phyloP scores from a whole-genome alignment of 2,888 invertebrate species.

The Arrhopalites spinosus region DNA sequence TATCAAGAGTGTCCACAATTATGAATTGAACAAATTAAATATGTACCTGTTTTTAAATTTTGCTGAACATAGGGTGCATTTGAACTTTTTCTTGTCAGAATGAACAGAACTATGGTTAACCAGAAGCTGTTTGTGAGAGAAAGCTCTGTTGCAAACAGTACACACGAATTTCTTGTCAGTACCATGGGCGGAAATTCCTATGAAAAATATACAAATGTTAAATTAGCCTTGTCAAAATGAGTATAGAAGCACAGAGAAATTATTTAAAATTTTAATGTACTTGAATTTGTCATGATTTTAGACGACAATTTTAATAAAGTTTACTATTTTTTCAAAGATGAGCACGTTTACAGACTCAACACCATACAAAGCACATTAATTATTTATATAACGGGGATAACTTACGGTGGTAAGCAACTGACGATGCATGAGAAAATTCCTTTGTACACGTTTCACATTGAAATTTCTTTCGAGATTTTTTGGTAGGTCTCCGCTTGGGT shows the following conservation, averaged over 20 bases:
- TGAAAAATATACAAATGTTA: no score
- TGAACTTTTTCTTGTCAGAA: conserved; percentile 69
- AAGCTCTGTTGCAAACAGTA: conserved; percentile 74
- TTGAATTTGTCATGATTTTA: no score
- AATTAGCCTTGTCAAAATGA: no score
- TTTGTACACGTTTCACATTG: conserved; percentile 72
- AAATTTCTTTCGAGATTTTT: conserved; percentile 10
- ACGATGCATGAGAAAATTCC: conserved; percentile 72
- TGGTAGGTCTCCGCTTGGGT: neutral
- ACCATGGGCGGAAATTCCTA: conserved; percentile 1
- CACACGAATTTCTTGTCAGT: conserved; percentile 60
- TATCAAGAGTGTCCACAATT: no score
- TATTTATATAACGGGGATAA: no score
- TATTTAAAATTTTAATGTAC: no score
- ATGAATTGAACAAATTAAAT: no score
- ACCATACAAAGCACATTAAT: no score
- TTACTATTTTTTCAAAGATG: no score
- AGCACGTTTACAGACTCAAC: no score
- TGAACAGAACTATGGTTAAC: conserved; percentile 80
- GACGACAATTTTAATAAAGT: no score
- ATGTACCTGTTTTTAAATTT: conserved; percentile 49
- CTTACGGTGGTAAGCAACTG: conserved; percentile 70
- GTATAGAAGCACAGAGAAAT: no score
- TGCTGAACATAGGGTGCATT: conserved; percentile 58
- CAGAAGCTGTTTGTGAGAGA: conserved; percentile 74